Conservation (phyloP, 2,113 vertebrate species). For the Anarrhichthys ocellatus region DNA sequence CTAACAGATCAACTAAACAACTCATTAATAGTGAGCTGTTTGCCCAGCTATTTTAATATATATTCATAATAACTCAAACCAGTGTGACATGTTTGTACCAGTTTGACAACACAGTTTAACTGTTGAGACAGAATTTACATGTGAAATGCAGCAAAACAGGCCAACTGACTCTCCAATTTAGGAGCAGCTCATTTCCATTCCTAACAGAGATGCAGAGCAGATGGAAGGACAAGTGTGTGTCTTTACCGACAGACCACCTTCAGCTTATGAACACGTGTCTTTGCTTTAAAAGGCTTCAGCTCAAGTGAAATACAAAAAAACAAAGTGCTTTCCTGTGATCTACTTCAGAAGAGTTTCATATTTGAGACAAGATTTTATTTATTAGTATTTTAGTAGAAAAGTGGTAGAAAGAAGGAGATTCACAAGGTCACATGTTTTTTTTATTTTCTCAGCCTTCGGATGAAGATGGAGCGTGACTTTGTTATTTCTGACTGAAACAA, state of each 20-base stretch:
- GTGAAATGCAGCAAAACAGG: constrained; percentile 36
- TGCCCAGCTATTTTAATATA: constrained; percentile 43
- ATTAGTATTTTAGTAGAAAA: background rate
- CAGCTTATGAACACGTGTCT: background rate
- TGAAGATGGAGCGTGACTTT: background rate
- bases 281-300: background rate
- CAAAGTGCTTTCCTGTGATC: background rate
- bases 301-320: background rate
- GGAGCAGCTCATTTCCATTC: constrained; percentile 37
- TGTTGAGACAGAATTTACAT: constrained; percentile 66
- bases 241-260: background rate
- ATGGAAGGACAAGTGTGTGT: background rate
- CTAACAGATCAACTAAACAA: constrained; percentile 4
- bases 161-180: background rate
- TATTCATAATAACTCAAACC: constrained; percentile 62
- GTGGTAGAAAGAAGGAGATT: background rate
- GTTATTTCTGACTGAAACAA: background rate
- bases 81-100: constrained; percentile 28
- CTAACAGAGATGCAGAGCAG: background rate
- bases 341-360: background rate
- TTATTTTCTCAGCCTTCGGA: background rate
- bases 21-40: constrained; percentile 1
- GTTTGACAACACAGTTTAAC: constrained; percentile 59
- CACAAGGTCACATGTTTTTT: background rate
- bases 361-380: background rate